Evolutionary conservation across 2,888 invertebrate species (phyloP).

Genomic region (Coelopa pilipes): DNA sequence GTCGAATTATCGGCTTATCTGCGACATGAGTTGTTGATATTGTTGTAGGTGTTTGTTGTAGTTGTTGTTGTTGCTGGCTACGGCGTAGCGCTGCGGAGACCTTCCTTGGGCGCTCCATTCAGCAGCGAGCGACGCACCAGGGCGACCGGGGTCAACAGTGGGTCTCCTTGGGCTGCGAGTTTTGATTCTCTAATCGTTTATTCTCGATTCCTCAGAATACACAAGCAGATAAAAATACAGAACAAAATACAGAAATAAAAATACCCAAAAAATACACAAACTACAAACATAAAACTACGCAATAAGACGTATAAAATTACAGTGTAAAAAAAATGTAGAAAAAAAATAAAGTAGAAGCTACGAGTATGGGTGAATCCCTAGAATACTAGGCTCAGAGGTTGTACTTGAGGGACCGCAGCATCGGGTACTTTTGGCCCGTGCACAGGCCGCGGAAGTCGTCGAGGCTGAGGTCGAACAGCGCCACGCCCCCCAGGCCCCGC

Average conservation of each 20-base stretch:
- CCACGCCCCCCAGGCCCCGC: slow-evolving; percentile 81
- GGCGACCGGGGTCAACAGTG: neutral
- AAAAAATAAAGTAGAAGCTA: neutral
- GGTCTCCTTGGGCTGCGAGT: too few species aligned
- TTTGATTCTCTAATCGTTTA: too few species aligned
- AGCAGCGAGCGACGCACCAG: too few species aligned
- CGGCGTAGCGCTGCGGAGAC: neutral
- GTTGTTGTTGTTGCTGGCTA: neutral
- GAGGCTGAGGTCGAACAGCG: slow-evolving; percentile 78
- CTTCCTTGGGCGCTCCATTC: too few species aligned
- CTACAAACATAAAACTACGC: too few species aligned
- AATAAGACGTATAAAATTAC: neutral
- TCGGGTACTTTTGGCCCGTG: slow-evolving; percentile 81
- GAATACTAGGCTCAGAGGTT: slow-evolving; percentile 40
- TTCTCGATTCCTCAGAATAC: too few species aligned
- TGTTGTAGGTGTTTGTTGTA: neutral
- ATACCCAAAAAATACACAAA: neutral
- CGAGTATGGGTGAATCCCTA: too few species aligned
- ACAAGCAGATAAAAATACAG: too few species aligned
- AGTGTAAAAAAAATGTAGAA: slow-evolving; percentile 29
- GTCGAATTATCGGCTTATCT: neutral
- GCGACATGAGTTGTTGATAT: neutral
- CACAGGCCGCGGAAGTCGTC: slow-evolving; percentile 87
- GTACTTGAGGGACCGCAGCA: slow-evolving; percentile 79
- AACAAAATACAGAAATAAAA: neutral